These are phyloP conservation scores for Aphis craccivora DNA, from an alignment of 1,140 invertebrate genomes.

Conservation along the genomic window DNA sequence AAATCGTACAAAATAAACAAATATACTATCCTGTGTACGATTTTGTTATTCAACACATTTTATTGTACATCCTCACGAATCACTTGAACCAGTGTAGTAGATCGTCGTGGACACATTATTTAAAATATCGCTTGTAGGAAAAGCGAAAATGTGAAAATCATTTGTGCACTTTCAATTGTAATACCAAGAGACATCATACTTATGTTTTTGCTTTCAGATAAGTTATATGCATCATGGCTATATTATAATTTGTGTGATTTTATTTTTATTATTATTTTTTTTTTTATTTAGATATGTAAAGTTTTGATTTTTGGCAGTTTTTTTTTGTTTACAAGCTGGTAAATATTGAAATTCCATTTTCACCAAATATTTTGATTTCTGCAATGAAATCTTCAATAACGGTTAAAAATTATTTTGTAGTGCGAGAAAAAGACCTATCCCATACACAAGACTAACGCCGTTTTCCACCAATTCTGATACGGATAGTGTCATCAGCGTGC, in stretches of 20 bases:
- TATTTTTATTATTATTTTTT: slow-evolving; percentile 24
- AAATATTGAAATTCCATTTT: slow-evolving; percentile 48
- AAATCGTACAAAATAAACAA: slow-evolving; percentile 34
- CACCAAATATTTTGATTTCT: slow-evolving; percentile 29
- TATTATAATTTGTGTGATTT: slow-evolving; percentile 49
- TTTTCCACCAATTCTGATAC: slow-evolving; percentile 59
- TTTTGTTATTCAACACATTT: slow-evolving; percentile 23
- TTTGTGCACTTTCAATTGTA: slow-evolving; percentile 24
- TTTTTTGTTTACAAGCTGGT: slow-evolving; percentile 54
- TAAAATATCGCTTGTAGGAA: slow-evolving; percentile 28
- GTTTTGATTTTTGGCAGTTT: slow-evolving; percentile 55
- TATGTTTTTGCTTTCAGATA: slow-evolving; percentile 52
- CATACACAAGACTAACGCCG: slow-evolving; percentile 61
- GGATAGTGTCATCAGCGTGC: slow-evolving; percentile 57
- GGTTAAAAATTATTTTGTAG: slow-evolving; percentile 59
- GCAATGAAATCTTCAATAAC: slow-evolving; percentile 45
- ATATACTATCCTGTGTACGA: not conserved
- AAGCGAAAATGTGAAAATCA: slow-evolving; percentile 9
- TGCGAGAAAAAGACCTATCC: slow-evolving; percentile 61
- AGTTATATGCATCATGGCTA: slow-evolving; percentile 24
- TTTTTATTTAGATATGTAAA: slow-evolving; percentile 51
- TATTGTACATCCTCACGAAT: slow-evolving; percentile 1
- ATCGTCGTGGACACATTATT: not conserved
- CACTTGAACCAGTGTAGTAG: slow-evolving; percentile 20
- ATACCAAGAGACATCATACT: not conserved